A percentile compares a stretch with the other conserved stretches of the same genome.
Evolutionary conservation across 2,888 invertebrate genomes (phyloP).

Genomic region (Ochlodes sylvanus): DNA sequence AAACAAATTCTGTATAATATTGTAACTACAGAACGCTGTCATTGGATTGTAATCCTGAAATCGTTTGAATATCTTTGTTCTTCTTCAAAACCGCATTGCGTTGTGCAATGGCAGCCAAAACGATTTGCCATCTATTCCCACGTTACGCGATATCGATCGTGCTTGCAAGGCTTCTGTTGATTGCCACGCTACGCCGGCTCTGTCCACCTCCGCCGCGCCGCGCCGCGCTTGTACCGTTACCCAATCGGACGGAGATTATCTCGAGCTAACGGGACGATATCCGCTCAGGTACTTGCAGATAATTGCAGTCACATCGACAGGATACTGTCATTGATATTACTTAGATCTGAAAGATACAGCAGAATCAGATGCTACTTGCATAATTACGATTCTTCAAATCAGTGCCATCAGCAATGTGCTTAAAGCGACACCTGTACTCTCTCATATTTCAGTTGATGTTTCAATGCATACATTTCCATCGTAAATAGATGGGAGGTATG

Average conservation of each 20-base stretch:
- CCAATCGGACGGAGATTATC: constrained; percentile 66
- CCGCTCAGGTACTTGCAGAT: constrained; percentile 48
- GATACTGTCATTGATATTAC: background rate
- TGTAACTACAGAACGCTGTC: too few relatives aligned
- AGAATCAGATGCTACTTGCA: too few relatives aligned
- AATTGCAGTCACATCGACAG: background rate
- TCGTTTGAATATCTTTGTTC: too few relatives aligned
- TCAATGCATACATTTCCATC: background rate
- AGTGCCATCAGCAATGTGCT: too few relatives aligned
- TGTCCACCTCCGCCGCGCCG: constrained; percentile 49
- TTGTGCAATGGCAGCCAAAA: constrained; percentile 9
- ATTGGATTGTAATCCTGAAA: too few relatives aligned
- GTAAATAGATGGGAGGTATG: background rate
- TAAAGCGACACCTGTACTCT: too few relatives aligned
- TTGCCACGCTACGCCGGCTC: constrained; percentile 62
- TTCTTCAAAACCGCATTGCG: background rate
- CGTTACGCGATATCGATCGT: constrained; percentile 74
- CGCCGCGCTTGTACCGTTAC: constrained; percentile 62
- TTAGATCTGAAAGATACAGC: too few relatives aligned
- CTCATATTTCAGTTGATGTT: background rate
- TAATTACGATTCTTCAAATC: background rate
- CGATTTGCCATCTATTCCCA: constrained; percentile 45
- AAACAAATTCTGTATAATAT: too few relatives aligned
- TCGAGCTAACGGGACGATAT: constrained; percentile 71
- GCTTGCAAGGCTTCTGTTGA: constrained; percentile 71